A percentile compares a stretch with the other conserved stretches of the same genome.
These are phyloP conservation scores for Aphis craccivora DNA, from an alignment of 1,140 invertebrate genomes.

Conservation along the genomic window DNA sequence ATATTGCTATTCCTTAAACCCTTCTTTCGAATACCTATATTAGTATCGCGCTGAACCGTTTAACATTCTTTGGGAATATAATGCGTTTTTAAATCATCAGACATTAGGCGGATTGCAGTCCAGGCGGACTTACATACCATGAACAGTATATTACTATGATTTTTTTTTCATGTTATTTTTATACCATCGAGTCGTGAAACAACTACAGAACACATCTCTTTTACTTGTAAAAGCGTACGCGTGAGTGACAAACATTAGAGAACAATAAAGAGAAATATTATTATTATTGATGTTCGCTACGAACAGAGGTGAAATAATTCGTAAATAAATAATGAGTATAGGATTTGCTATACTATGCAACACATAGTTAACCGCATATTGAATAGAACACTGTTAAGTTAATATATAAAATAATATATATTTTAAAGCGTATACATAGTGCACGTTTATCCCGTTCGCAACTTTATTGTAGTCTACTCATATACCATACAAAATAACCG, in stretches of 20 bases:
- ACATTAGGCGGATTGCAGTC: neutral
- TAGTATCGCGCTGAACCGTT: neutral
- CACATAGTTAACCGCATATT: neutral
- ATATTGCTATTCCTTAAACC: neutral
- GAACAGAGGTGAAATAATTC: neutral
- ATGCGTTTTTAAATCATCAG: constrained; percentile 22
- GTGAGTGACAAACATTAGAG: neutral
- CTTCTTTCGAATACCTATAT: neutral
- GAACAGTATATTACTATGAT: neutral
- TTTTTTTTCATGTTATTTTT: neutral
- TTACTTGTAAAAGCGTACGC: neutral
- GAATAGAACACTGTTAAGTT: neutral
- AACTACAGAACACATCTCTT: neutral
- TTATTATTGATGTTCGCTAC: neutral
- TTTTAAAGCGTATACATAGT: neutral
- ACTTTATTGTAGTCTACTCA: neutral
- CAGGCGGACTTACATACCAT: neutral
- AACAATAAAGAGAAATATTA: neutral
- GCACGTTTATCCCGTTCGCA: neutral
- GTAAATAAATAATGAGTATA: neutral
- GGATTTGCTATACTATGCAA: neutral
- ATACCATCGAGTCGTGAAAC: neutral
- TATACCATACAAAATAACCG: neutral
- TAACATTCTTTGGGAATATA: neutral
- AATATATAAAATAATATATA: neutral